These are phyloP conservation scores for Cerceris ruficornis DNA, from an alignment of 2,888 invertebrate species.

Conservation along the genomic window DNA sequence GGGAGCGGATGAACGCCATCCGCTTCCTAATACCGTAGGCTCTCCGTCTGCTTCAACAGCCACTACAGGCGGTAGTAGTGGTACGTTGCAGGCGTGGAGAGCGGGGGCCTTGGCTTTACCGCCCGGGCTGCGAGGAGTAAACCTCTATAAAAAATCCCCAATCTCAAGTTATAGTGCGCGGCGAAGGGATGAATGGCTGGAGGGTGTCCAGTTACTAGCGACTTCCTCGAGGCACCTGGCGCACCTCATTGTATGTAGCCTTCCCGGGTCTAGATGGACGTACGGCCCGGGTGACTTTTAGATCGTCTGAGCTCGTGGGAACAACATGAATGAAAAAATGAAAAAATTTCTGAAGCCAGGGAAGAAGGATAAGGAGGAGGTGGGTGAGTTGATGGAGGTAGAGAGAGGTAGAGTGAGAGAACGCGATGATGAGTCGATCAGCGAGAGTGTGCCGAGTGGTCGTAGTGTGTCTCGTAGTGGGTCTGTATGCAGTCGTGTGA, in stretches of 20 bases:
- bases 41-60: too few species aligned
- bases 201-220: neutral
- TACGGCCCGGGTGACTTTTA: neutral
- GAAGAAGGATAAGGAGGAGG: neutral
- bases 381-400: neutral
- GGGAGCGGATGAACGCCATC: too few species aligned
- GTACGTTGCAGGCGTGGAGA: too few species aligned
- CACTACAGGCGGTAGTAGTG: too few species aligned
- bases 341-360: neutral
- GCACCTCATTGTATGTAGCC: neutral
- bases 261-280: neutral
- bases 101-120: too few species aligned
- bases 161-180: too few species aligned
- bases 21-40: too few species aligned
- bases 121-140: too few species aligned
- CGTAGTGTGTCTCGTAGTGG: neutral
- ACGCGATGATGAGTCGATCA: too few species aligned
- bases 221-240: neutral
- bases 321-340: neutral
- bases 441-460: neutral
- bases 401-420: neutral
- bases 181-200: too few species aligned
- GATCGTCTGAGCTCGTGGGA: neutral
- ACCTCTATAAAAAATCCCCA: too few species aligned
- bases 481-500: neutral